Base-by-base conservation (phyloP, 2,113 vertebrate species). In the Smithornis capensis region DNA sequence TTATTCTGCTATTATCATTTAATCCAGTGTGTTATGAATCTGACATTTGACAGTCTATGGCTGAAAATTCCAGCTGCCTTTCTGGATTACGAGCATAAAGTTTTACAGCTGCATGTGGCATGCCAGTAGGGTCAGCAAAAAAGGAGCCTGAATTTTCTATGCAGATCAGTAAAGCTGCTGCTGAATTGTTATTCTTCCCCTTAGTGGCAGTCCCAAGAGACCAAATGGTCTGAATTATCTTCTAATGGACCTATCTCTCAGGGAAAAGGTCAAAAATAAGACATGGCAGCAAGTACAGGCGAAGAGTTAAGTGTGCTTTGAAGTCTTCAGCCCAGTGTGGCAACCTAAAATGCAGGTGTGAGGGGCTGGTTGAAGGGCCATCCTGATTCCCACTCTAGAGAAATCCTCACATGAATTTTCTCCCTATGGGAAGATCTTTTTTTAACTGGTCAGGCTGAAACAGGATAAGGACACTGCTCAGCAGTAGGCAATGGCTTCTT, bases 21-120 rank as follows among this genome's bases (percentile, higher is more conserved):
- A 92, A 97, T 94, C 89, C 76, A 91, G 28, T 70, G 53, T 90
- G 56, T 81, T 94, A 91, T 59, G 81, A 96, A 70, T 65, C 83
- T 86, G 73, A 73, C 64, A 92, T 89, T 91, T 96, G 83, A 96
- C 63, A 97, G 63, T 42, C 79, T 86, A 59, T 62, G 56, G 52
- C 65, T 95, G 74, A 95, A 91, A 96, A 97, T 92, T 94, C 63
- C 68, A 93, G 49, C 84, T 87, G 90, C 70, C 76, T 95, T 90
- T 93, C 80, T 94, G 88, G 80, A 97, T 97, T 94, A 94, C 3
- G 3, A 96, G 76, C 38, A 83, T 59, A 79, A 70, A 80, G 62
- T 97, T 92, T 93, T 94, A 64, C 65, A 96, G 75, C 56, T 25
- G 7, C 63, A 89, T 92, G 56, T 84, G 73, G 68, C 44, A 81